Percentiles rank a stretch among this genome's conserved stretches.
Conservation (phyloP, 2,888 invertebrate genomes). For the Oligia strigilis region DNA sequence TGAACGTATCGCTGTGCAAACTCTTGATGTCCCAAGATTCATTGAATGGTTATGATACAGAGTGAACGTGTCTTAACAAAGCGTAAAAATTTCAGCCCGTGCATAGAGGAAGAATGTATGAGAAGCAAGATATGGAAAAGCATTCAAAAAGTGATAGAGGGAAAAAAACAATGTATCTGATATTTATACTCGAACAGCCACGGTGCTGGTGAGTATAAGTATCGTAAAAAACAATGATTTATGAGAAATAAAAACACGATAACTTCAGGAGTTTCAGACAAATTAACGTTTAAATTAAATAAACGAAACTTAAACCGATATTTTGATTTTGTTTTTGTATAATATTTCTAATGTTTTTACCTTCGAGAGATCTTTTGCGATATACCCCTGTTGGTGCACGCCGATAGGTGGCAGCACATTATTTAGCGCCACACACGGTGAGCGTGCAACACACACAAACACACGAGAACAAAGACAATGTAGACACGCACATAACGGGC, state of each 20-base stretch:
- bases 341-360: slow-evolving; percentile 92
- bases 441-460: slow-evolving; percentile 91
- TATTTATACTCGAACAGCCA: slow-evolving; percentile 79
- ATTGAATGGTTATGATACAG: slow-evolving; percentile 85
- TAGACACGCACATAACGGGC: slow-evolving; percentile 90
- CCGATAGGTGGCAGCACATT: slow-evolving; percentile 88
- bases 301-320: slow-evolving; percentile 84
- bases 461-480: slow-evolving; percentile 91
- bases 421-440: slow-evolving; percentile 90
- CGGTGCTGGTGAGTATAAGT: slow-evolving; percentile 78
- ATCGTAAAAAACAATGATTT: slow-evolving; percentile 82
- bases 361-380: slow-evolving; percentile 99
- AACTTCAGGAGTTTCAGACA: slow-evolving; percentile 73
- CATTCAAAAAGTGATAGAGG: slow-evolving; percentile 88
- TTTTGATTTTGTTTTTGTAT: slow-evolving; percentile 80
- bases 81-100: slow-evolving; percentile 89
- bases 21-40: slow-evolving; percentile 82
- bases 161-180: slow-evolving; percentile 81
- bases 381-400: slow-evolving; percentile 95
- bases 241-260: slow-evolving; percentile 80
- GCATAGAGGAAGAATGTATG: slow-evolving; percentile 88
- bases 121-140: slow-evolving; percentile 89
- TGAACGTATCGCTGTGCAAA: slow-evolving; percentile 86
- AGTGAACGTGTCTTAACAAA: slow-evolving; percentile 87
- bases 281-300: slow-evolving; percentile 79